phyloP scores from a whole-genome alignment of 2,113 vertebrate genomes.

The Tyrannus savana region DNA sequence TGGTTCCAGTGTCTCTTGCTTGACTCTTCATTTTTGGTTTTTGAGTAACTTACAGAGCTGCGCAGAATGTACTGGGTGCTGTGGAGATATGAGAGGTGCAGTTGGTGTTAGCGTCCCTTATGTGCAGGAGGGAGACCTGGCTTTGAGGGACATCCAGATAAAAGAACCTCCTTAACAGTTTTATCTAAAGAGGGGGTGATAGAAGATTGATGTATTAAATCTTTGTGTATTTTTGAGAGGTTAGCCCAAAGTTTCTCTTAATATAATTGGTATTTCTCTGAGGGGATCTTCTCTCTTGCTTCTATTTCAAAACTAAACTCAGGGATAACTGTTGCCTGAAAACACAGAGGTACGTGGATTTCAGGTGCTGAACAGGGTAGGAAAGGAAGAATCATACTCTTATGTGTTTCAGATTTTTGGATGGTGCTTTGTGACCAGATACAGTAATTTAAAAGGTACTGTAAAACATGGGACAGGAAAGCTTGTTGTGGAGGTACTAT shows the following conservation, averaged over 20 bases:
- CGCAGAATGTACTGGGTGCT: background rate
- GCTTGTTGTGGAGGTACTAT: background rate
- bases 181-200: background rate
- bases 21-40: background rate
- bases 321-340: background rate
- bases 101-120: background rate
- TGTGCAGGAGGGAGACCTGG: background rate
- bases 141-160: background rate
- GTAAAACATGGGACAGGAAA: background rate
- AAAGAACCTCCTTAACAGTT: background rate
- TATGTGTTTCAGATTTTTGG: background rate
- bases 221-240: background rate
- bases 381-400: background rate
- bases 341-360: background rate
- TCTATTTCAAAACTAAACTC: background rate
- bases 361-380: background rate
- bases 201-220: background rate
- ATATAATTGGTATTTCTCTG: background rate
- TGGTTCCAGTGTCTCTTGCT: background rate
- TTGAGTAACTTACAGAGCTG: background rate
- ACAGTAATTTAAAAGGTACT: background rate
- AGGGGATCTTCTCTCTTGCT: background rate
- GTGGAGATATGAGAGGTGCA: rapidly evolving
- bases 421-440: background rate
- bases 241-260: background rate